A percentile compares a stretch with the other conserved stretches of the same genome.
Evolutionary conservation across 1,140 invertebrate genomes (phyloP).

Genomic region (Dinothrombium tinctorium): DNA sequence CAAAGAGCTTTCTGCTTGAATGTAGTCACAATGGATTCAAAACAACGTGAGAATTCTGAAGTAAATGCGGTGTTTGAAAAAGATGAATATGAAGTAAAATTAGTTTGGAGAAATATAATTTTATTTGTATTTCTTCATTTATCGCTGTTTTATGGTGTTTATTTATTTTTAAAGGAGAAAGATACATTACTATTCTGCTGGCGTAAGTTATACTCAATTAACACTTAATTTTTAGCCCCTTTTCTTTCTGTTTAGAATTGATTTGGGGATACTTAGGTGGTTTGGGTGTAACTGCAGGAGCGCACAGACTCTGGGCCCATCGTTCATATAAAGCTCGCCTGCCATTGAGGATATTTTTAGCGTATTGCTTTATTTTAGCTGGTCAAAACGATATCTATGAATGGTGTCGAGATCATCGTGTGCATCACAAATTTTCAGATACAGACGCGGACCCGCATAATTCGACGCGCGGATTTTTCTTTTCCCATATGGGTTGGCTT

Average conservation of each 20-base stretch:
- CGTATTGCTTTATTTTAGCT: conserved; percentile 48
- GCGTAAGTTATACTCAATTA: neutral
- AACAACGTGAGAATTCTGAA: too few species aligned
- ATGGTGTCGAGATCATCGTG: conserved; percentile 13
- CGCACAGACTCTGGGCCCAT: conserved; percentile 29
- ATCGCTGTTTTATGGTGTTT: conserved; percentile 7
- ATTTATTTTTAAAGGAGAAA: neutral
- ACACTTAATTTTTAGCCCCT: neutral
- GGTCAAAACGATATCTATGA: conserved; percentile 33
- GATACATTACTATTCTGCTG: neutral
- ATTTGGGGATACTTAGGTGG: neutral
- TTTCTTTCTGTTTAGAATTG: neutral
- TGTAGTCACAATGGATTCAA: too few species aligned
- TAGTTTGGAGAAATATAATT: conserved; percentile 2
- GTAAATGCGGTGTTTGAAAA: too few species aligned
- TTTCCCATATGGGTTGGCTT: conserved; percentile 6
- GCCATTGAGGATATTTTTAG: conserved; percentile 23
- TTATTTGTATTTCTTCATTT: conserved; percentile 1
- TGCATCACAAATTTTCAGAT: conserved; percentile 14
- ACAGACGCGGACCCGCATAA: conserved; percentile 15
- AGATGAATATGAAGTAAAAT: too few species aligned
- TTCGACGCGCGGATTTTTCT: conserved; percentile 9
- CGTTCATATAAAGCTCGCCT: conserved; percentile 27
- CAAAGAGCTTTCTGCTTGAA: too few species aligned
- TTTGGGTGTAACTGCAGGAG: conserved; percentile 48